Conservation (phyloP, 2,797 vertebrate genomes). For the Manis pentadactyla region DNA sequence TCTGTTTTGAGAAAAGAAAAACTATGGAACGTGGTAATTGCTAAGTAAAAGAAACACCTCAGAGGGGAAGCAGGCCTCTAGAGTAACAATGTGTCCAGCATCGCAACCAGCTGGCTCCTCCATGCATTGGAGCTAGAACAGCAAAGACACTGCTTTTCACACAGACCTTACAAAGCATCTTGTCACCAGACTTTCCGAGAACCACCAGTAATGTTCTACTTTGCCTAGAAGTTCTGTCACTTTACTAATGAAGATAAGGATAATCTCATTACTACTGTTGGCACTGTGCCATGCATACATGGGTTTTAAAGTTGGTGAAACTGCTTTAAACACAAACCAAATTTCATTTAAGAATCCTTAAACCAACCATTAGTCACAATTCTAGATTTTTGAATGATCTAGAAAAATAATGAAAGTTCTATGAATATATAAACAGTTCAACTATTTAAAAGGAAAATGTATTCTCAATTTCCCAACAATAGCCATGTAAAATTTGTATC, state of each 20-base stretch:
- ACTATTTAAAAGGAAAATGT: background rate
- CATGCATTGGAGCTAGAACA: background rate
- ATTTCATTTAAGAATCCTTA: background rate
- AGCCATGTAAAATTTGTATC: background rate
- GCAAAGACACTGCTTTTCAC: background rate
- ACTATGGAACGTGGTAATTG: background rate
- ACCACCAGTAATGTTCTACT: background rate
- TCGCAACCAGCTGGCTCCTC: background rate
- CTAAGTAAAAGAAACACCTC: background rate
- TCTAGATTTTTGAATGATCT: background rate
- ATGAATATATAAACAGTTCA: background rate
- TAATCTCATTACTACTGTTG: background rate
- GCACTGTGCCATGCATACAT: rapidly evolving
- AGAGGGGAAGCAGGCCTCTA: background rate
- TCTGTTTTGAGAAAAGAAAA: slow-evolving; percentile 26
- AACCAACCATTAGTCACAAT: background rate
- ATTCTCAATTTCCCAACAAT: slow-evolving; percentile 45
- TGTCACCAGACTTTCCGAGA: background rate
- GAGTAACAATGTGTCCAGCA: too few species aligned
- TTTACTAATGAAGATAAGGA: background rate
- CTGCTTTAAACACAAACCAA: background rate
- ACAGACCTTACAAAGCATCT: background rate
- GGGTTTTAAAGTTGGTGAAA: background rate
- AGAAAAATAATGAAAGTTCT: slow-evolving; percentile 11
- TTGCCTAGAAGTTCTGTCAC: background rate